phyloP scores from a whole-genome alignment of 2,113 vertebrate genomes.

The Caloenas nicobarica region DNA sequence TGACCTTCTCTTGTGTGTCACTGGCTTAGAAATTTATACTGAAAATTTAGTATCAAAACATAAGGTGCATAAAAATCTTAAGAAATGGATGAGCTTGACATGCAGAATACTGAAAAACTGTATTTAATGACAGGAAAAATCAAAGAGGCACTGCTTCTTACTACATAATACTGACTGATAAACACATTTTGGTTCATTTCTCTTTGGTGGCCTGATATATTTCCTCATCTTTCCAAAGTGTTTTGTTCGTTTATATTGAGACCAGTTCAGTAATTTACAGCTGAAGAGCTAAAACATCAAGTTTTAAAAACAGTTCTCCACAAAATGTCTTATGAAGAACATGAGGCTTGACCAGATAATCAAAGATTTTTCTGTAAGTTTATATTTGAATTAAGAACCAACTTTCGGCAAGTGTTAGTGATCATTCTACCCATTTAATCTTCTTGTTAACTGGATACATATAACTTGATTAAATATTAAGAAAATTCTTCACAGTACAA shows the following conservation, averaged over 20 bases:
- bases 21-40: background rate
- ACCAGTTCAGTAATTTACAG: background rate
- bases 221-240: background rate
- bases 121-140: background rate
- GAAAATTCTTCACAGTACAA: background rate
- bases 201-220: background rate
- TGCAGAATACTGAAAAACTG: background rate
- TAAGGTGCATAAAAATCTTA: background rate
- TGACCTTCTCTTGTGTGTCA: background rate
- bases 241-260: background rate
- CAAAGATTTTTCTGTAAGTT: background rate
- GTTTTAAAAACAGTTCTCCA: background rate
- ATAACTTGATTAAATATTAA: background rate
- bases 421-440: background rate
- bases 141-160: background rate
- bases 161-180: background rate
- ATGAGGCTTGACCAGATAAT: rapidly evolving
- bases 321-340: background rate
- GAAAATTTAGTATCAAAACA: background rate
- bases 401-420: background rate
- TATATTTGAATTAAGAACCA: background rate
- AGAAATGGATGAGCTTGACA: background rate
- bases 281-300: background rate
- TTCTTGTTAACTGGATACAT: background rate
- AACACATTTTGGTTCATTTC: background rate